Percentiles rank a stretch among this genome's conserved stretches.
These are phyloP conservation scores for Nothoprocta pentlandii DNA, from an alignment of 2,113 vertebrate species.

Conservation along the genomic window DNA sequence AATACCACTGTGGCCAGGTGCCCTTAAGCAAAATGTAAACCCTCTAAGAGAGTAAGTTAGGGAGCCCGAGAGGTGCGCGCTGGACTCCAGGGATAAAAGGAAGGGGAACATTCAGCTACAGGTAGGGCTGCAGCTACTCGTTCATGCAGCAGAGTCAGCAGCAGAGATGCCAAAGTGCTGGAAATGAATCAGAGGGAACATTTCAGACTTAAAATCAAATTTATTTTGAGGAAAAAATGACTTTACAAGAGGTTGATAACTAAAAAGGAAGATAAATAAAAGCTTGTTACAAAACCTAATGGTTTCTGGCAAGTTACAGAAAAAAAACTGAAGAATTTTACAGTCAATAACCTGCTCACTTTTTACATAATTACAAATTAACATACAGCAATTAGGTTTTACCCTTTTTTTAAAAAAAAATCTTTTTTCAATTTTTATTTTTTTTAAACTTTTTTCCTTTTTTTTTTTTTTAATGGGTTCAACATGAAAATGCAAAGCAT, in stretches of 20 bases:
- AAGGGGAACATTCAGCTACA: background rate
- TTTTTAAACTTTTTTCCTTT: background rate
- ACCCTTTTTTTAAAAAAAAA: conserved; percentile 55
- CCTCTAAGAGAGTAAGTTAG: background rate
- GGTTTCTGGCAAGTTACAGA: conserved; percentile 82
- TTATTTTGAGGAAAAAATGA: conserved; percentile 86
- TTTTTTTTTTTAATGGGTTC: conserved; percentile 59
- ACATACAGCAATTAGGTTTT: conserved; percentile 82
- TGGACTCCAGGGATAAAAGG: background rate
- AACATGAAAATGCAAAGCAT: conserved; percentile 72
- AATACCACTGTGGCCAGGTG: background rate
- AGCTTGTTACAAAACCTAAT: conserved; percentile 80
- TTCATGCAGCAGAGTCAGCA: background rate
- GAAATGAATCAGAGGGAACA: background rate
- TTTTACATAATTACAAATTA: conserved; percentile 95
- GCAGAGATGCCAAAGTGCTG: background rate
- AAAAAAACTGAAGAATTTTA: conserved; percentile 83
- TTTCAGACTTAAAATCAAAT: conserved; percentile 72
- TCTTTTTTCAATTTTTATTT: conserved; percentile 24
- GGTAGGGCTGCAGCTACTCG: background rate
- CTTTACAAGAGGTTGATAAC: conserved; percentile 83
- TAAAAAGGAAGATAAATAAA: conserved; percentile 95
- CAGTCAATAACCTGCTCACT: conserved; percentile 83
- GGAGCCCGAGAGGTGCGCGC: background rate
- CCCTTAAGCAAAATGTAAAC: background rate